Conservation (phyloP, 2,113 vertebrate species). For the Nipponia nippon region DNA sequence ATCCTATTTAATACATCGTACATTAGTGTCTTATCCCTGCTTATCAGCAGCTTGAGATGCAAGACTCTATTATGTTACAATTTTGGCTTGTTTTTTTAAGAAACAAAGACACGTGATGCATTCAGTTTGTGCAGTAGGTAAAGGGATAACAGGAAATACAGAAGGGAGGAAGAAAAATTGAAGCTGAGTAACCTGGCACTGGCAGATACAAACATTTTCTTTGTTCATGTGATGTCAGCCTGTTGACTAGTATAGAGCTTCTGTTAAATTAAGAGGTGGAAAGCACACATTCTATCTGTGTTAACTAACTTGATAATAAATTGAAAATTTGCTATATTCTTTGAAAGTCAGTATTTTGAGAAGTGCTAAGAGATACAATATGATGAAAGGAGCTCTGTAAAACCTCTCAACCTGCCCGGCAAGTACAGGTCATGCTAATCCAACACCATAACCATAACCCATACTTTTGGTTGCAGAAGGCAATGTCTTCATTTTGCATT, state of each 20-base stretch:
- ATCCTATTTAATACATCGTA: neutral
- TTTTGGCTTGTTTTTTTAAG: neutral
- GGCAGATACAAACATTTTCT: neutral
- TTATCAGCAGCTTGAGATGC: neutral
- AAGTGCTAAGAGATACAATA: neutral
- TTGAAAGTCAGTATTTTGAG: neutral
- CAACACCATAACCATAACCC: neutral
- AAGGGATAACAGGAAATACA: neutral
- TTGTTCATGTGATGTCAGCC: neutral
- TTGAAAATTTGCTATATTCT: neutral
- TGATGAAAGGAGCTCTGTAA: neutral
- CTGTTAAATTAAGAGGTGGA: neutral
- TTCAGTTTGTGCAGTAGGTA: neutral
- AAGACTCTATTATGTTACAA: neutral
- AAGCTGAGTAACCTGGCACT: accelerated
- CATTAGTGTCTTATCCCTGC: neutral
- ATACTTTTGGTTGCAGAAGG: neutral
- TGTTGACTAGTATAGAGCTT: neutral
- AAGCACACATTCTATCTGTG: neutral
- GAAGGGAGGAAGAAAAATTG: neutral
- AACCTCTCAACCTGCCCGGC: neutral
- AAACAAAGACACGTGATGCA: neutral
- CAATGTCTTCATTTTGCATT: neutral
- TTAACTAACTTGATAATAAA: neutral
- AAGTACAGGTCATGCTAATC: neutral